Evolutionary conservation across 2,113 vertebrate genomes (phyloP).

Genomic region (Rhagologus leucostigma): DNA sequence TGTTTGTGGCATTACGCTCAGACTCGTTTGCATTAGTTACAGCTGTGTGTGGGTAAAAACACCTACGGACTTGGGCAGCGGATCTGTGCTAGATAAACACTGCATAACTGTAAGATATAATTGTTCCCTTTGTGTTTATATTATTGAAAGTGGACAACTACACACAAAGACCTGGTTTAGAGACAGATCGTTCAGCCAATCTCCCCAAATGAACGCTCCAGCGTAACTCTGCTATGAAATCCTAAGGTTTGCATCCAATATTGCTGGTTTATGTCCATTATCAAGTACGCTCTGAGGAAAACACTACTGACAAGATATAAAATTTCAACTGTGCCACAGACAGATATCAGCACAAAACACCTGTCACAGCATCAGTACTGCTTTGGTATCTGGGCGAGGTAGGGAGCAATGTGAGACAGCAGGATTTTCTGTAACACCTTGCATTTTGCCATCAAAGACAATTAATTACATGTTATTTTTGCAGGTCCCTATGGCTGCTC

Average conservation of each 20-base stretch:
- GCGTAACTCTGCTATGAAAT: background rate
- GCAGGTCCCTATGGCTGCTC: background rate
- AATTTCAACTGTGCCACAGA: background rate
- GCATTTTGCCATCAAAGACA: background rate
- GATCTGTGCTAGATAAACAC: conserved; percentile 10
- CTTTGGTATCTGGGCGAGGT: background rate
- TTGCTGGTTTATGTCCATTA: background rate
- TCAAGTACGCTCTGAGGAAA: background rate
- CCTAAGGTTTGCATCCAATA: background rate
- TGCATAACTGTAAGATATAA: background rate
- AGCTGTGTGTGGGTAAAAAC: background rate
- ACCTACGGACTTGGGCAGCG: background rate
- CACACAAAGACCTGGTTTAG: background rate
- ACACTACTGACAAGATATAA: background rate
- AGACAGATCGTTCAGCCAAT: background rate
- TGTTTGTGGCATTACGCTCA: background rate
- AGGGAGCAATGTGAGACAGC: background rate
- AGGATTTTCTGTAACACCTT: background rate
- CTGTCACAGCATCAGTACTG: background rate
- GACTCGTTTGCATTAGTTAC: background rate
- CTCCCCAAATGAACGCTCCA: background rate
- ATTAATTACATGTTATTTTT: background rate
- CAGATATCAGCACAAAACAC: background rate
- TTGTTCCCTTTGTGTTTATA: background rate
- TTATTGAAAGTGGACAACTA: background rate